Evolutionary conservation across 1,140 invertebrate genomes (phyloP).

Genomic region (Drosophila nigrodunni): DNA sequence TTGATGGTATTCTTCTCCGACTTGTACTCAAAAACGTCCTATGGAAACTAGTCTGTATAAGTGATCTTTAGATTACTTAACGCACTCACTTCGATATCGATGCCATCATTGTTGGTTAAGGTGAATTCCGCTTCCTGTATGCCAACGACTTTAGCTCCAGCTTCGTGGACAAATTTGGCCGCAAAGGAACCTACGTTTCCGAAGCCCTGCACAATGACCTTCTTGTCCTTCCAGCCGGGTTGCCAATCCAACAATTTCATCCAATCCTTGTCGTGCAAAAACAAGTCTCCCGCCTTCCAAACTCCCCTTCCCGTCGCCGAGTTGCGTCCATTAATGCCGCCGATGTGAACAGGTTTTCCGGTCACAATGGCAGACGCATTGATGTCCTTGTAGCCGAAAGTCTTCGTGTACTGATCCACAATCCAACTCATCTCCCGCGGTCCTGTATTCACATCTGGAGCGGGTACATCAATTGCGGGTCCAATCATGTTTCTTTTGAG

Average conservation of each 20-base stretch:
- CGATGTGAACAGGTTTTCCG: slow-evolving; percentile 92
- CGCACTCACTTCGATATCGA: slow-evolving; percentile 89
- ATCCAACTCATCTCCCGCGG: slow-evolving; percentile 94
- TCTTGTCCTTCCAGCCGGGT: slow-evolving; percentile 91
- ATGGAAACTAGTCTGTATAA: background rate
- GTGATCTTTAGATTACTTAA: background rate
- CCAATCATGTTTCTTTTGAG: slow-evolving; percentile 95
- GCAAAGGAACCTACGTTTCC: slow-evolving; percentile 95
- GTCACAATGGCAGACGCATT: slow-evolving; percentile 94
- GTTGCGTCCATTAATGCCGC: slow-evolving; percentile 92
- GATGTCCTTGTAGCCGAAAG: slow-evolving; percentile 91
- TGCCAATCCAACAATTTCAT: slow-evolving; percentile 91
- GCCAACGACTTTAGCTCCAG: slow-evolving; percentile 93
- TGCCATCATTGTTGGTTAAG: slow-evolving; percentile 91
- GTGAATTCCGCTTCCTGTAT: slow-evolving; percentile 90
- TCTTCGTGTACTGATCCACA: slow-evolving; percentile 92
- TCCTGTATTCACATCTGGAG: slow-evolving; percentile 93
- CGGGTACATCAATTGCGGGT: slow-evolving; percentile 93
- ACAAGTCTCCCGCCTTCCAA: slow-evolving; percentile 92
- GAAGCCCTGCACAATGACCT: slow-evolving; percentile 94
- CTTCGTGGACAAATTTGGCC: slow-evolving; percentile 90
- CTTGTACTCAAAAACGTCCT: slow-evolving; percentile 60
- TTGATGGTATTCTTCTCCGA: slow-evolving; percentile 88
- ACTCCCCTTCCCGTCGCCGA: slow-evolving; percentile 95
- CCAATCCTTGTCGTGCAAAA: slow-evolving; percentile 91